Base-by-base conservation (phyloP, 2,888 invertebrate genomes). In the Rhamnusium bicolor region DNA sequence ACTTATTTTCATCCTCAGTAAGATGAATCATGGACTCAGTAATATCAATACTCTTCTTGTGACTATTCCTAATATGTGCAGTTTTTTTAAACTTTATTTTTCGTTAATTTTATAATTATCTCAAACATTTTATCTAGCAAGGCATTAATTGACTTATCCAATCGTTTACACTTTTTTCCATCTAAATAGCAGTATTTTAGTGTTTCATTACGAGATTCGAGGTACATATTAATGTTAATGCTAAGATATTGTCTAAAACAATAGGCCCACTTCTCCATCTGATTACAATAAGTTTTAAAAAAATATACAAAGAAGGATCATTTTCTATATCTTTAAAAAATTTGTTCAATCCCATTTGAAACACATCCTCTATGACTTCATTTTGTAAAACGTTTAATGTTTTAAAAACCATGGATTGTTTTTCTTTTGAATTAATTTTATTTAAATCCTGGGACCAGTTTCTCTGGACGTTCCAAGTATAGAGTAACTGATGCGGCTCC, bases 141-240 rank as follows among this genome's bases (percentile, higher is more conserved):
- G 14, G 75, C 79, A 58, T 71, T 62, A 4, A 82, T 71, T 10
- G 72, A 70, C 72, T 75, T 80, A 63, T 82, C 83, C 2, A 82
- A 60, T 14, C 80, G 54, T 70, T 81, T 81, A 18, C 69, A 69
- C 61, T 72, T 76, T 71, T 77, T 81, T 3, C 81, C 80, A 6
- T 77, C 60, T 21, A 81, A 61, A 71, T 82, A 81, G 65, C 61
- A 78, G 72, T 76, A 66, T 72, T 83, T 82, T 19, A 83, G 54
- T 1, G 69, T 75, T 58, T 72, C 69, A 69, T 82, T 80, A 73
- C 82, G 74, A 2, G 72, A 62, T 62, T 81, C 83, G 4, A 82
- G n/a, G 58, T 78, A 73, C 79, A 80, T 82, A 61, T 82, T 83
- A 10, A 80, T 80, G 53, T 82, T 83, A 3, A 82, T 63, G 4